Conservation (phyloP, 2,113 vertebrate genomes). For the Numenius arquata region DNA sequence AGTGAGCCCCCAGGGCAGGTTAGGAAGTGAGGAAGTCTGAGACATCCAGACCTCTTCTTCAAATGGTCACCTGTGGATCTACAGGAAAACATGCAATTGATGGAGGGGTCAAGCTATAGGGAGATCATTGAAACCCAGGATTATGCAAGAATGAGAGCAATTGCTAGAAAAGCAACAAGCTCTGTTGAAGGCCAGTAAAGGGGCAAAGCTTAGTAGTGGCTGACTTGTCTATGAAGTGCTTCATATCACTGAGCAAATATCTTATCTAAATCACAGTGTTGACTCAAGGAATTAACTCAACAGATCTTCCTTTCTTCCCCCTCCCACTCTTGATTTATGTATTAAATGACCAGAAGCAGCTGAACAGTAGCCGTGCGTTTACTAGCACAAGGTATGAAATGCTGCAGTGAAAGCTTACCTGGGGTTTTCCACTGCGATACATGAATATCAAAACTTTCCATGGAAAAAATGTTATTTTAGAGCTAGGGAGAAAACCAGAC, state of each 20-base stretch:
- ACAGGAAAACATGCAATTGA: background rate
- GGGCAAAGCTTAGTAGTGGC: background rate
- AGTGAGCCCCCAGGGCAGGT: accelerated
- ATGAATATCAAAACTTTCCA: background rate
- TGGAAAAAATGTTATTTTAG: background rate
- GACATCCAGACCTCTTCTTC: background rate
- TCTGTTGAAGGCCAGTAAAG: background rate
- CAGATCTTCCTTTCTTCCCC: background rate
- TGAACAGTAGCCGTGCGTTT: background rate
- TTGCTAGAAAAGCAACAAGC: background rate
- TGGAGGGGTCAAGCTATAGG: background rate
- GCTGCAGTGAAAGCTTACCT: background rate
- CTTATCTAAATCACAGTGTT: background rate
- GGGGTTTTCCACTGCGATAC: background rate
- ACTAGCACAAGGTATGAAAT: background rate
- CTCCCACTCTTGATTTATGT: accelerated
- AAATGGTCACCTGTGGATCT: background rate
- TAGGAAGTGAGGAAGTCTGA: background rate
- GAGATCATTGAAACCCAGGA: background rate
- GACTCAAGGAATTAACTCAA: background rate
- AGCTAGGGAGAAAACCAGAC: background rate
- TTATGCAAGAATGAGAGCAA: background rate
- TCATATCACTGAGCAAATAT: background rate
- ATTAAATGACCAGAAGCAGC: background rate
- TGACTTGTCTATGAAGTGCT: background rate